Evolutionary conservation across 2,113 vertebrate species (phyloP), one percentile per base, ranked within the genome.

Genomic region (Nanger granti): DNA sequence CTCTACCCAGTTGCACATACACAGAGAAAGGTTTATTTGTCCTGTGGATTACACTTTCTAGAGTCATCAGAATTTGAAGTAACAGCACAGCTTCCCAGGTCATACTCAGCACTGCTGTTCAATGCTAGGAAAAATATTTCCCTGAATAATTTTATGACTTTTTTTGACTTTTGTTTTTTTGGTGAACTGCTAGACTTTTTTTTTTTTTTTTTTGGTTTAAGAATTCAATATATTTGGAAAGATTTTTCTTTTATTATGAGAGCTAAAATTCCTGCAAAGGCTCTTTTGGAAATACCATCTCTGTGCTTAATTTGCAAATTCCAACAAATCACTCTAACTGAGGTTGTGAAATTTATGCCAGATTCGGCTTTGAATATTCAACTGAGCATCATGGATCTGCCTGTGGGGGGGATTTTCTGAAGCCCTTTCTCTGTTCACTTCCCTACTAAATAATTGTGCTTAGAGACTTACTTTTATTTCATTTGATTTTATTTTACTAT

Each of bases 251-350:
- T 93, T 95, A 83, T 91, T 97, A 86, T 87, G 86, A 94, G 17
- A 80, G 69, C 14, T 89, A 87, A 96, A 96, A 92, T 57, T 93
- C 84, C 87, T 97, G 52, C 73, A 96, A 87, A 37, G 79, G 2
- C 20, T 93, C 64, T 93, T 97, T 89, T 93, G 60, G 82, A 97
- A 98, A 97, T 93, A 60, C 31, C 93, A 83, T 94, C 55, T 96
- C 94, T 96, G 90, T 64, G 86, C 95, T 97, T 97, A 95, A 97
- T 97, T 97, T 97, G 73, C 62, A 95, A 97, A 97, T 97, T 93
- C 94, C 95, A 97, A 44, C 91, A 96, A 86, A 92, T 95, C 93
- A 95, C 59, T 97, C 73, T 80, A 47, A 96, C 83, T 95, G 84
- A 90, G 92, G 60, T 92, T 97, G 66, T 95, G 66, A 89, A 96